Percentiles rank a stretch among this genome's conserved stretches.
Conservation (phyloP, 2,113 vertebrate genomes). For the Prionailurus bengalensis region DNA sequence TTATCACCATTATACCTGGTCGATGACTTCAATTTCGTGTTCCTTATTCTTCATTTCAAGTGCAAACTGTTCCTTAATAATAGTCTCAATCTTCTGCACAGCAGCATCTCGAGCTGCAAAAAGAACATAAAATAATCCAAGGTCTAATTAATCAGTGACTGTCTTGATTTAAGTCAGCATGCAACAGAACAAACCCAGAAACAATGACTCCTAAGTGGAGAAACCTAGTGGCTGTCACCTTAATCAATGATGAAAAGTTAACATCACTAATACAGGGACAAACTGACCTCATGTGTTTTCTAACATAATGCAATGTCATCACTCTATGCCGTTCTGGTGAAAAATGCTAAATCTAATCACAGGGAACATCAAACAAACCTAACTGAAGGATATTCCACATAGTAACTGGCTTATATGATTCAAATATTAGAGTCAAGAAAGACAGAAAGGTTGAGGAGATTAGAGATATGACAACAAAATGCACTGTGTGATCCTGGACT, state of each 20-base stretch:
- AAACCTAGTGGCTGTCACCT: background rate
- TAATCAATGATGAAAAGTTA: background rate
- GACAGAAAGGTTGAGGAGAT: background rate
- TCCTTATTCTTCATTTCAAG: slow-evolving; percentile 99
- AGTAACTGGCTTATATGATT: background rate
- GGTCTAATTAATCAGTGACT: background rate
- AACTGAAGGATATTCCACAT: slow-evolving; percentile 29
- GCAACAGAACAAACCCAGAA: slow-evolving; percentile 25
- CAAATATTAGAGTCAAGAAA: background rate
- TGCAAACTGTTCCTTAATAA: slow-evolving; percentile 97
- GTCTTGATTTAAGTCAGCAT: background rate
- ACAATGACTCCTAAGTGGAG: background rate
- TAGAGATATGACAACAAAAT: background rate
- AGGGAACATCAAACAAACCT: background rate
- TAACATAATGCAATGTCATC: background rate
- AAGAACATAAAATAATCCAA: slow-evolving; percentile 67
- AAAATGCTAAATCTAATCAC: background rate
- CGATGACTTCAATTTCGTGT: slow-evolving; percentile 98
- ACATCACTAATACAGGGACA: background rate
- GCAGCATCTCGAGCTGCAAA: slow-evolving; percentile 95
- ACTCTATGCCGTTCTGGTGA: background rate
- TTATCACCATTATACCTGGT: slow-evolving; percentile 91
- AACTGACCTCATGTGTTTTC: background rate
- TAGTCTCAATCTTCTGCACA: slow-evolving; percentile 97
- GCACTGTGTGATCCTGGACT: background rate